Base-by-base conservation (phyloP, 2,888 invertebrate species). In the Muschampia plurimacula region DNA sequence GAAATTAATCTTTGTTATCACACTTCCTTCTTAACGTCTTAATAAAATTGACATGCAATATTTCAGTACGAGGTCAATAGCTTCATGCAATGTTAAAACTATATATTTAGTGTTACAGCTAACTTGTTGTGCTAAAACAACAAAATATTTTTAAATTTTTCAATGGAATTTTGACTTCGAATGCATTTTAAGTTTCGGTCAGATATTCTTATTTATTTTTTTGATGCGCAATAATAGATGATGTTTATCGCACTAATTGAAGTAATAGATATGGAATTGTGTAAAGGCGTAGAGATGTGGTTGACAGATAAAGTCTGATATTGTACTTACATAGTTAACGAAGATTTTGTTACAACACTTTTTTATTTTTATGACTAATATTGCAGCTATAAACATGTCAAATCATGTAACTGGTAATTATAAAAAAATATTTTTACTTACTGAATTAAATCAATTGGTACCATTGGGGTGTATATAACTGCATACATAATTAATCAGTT, bases 261-360 rank as follows among this genome's bases (percentile, higher is more conserved):
- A 52, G 49, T 32, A 55, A 60, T 67, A 67, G 44, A 13, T 68
- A 10, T n/a, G 49, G 59, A 67, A 59, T 67, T 60, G 60, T 71
- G 71, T 71, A 60, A 15, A 10, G 13, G 59, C 36, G 36, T 55
- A 39, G 15, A 8, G 36, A 46, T n/a, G 39, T 10, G 36, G 36
- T 39, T 36, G 41, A 44, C 39, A 52, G 62, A 62, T 32, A 67
- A 39, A 67, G 72, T 72, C 67, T 72, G 72, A 72, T 63, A 62
- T 22, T 66, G 67, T 72, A 72, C 72, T 72, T 72, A 72, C 66
- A 9, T 67, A 67, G 55, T 36, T 62, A 44, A 72, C n/a, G 44
- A 6, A 62, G 5, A 36, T 49, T 68, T 49, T 60, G 28, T 62
- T 67, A n/a, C 32, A 49, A 32, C 32, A 13, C n/a, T 12, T 39